Percentiles rank a stretch among this genome's conserved stretches.
These are phyloP conservation scores for Moxostoma hubbsi DNA, from an alignment of 2,797 vertebrate genomes.

Conservation along the genomic window DNA sequence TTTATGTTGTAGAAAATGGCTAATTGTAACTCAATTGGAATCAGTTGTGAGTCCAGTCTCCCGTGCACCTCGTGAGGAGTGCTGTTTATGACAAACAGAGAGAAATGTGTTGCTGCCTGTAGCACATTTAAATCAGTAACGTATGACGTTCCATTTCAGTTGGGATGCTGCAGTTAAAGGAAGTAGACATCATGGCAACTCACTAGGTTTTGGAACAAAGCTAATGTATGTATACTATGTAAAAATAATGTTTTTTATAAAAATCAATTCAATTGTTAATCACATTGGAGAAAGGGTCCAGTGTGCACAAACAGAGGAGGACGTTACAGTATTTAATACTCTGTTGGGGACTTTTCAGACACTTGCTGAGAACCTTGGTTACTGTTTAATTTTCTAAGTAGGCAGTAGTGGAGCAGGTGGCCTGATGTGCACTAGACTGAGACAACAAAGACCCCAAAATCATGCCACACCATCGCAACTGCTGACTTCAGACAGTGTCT, in stretches of 20 bases:
- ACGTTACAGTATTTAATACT: constrained; percentile 13
- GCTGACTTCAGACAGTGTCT: not conserved
- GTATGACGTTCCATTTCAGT: not conserved
- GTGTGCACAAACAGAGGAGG: too few relatives aligned
- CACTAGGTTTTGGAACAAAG: not conserved
- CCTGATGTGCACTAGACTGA: not conserved
- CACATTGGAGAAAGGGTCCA: too few relatives aligned
- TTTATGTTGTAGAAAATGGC: too few relatives aligned
- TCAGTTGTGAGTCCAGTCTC: too few relatives aligned
- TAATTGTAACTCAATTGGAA: too few relatives aligned
- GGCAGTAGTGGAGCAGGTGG: not conserved
- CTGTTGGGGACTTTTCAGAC: constrained; percentile 21
- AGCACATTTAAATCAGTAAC: not conserved
- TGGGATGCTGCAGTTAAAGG: not conserved
- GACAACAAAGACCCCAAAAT: not conserved
- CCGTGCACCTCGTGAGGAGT: not conserved
- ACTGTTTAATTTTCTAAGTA: constrained; percentile 45
- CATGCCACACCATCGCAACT: not conserved
- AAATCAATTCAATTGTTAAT: too few relatives aligned
- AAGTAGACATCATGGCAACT: not conserved
- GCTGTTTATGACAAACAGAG: not conserved
- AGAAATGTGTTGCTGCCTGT: not conserved
- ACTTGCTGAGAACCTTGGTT: constrained; percentile 40
- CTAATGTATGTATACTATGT: not conserved
- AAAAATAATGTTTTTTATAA: not conserved